Percentiles rank a stretch among this genome's conserved stretches.
Conservation (phyloP, 2,113 vertebrate species). For the Peucedramus taeniatus region DNA sequence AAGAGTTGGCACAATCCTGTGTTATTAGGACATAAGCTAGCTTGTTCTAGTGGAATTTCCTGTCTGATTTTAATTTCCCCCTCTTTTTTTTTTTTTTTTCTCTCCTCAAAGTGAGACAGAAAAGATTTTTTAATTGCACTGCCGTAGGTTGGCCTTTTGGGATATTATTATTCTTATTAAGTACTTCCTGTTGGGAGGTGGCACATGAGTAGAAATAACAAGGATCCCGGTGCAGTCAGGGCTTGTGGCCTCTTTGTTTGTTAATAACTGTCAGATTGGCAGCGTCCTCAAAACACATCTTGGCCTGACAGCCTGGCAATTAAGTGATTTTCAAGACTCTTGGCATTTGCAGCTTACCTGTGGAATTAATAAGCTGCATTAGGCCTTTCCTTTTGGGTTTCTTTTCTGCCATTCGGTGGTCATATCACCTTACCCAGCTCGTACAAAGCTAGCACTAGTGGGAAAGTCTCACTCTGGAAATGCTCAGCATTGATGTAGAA, state of each 20-base stretch:
- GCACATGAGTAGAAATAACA: slow-evolving; percentile 69
- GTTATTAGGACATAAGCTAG: slow-evolving; percentile 85
- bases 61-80: slow-evolving; percentile 82
- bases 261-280: slow-evolving; percentile 57
- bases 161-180: slow-evolving; percentile 89
- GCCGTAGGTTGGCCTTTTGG: slow-evolving; percentile 79
- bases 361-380: slow-evolving; percentile 32
- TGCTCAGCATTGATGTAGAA: background rate
- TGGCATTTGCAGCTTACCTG: background rate
- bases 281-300: slow-evolving; percentile 7
- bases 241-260: slow-evolving; percentile 48
- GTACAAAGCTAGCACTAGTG: background rate
- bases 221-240: slow-evolving; percentile 22
- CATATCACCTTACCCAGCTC: background rate
- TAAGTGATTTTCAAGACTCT: slow-evolving; percentile 37
- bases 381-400: background rate
- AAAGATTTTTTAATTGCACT: slow-evolving; percentile 82
- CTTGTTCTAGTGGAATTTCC: slow-evolving; percentile 90
- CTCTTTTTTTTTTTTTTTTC: slow-evolving; percentile 1
- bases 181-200: slow-evolving; percentile 86
- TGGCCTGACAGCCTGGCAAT: slow-evolving; percentile 4
- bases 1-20: slow-evolving; percentile 80
- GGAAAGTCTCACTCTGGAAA: background rate
- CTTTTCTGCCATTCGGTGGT: background rate
- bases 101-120: slow-evolving; percentile 73